phyloP scores from a whole-genome alignment of 2,888 invertebrate genomes.

The Drosophila lacicola region DNA sequence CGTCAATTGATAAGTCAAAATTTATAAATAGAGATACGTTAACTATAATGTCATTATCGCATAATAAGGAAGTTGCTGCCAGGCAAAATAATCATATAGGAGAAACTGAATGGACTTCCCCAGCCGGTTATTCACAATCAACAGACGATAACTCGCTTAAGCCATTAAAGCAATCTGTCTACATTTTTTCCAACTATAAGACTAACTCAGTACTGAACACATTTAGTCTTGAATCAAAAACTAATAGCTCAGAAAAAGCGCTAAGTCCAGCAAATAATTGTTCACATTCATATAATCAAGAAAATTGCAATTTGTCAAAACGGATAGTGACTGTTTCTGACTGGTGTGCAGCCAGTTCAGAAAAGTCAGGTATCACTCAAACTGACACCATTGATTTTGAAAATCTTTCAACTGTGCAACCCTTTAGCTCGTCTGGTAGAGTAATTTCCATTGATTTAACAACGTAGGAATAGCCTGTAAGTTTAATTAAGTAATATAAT shows the following conservation, averaged over 20 bases:
- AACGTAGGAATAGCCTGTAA: slow-evolving; percentile 67
- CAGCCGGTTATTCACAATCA: slow-evolving; percentile 37
- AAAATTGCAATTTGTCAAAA: slow-evolving; percentile 75
- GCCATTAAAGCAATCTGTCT: slow-evolving; percentile 83
- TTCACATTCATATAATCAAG: slow-evolving; percentile 75
- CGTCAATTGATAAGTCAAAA: slow-evolving; percentile 25
- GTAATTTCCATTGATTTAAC: slow-evolving; percentile 84
- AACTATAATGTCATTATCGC: slow-evolving; percentile 52
- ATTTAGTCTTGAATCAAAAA: slow-evolving; percentile 53
- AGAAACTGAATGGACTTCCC: slow-evolving; percentile 32
- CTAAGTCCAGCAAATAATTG: slow-evolving; percentile 57
- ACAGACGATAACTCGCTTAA: slow-evolving; percentile 67
- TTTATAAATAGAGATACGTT: slow-evolving; percentile 44
- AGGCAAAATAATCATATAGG: slow-evolving; percentile 28
- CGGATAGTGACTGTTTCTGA: slow-evolving; percentile 64
- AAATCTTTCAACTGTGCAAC: slow-evolving; percentile 71
- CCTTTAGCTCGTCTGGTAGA: slow-evolving; percentile 74
- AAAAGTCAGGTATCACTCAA: slow-evolving; percentile 60
- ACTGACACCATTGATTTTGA: slow-evolving; percentile 57
- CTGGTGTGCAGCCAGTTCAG: slow-evolving; percentile 64
- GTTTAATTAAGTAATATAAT: slow-evolving; percentile 40
- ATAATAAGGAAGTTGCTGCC: slow-evolving; percentile 31
- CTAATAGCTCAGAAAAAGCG: slow-evolving; percentile 50
- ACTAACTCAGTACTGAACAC: slow-evolving; percentile 75
- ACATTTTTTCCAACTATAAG: slow-evolving; percentile 83